A percentile compares a stretch with the other conserved stretches of the same genome.
Conservation (phyloP, 2,797 vertebrate species). For the Oophaga sylvatica region DNA sequence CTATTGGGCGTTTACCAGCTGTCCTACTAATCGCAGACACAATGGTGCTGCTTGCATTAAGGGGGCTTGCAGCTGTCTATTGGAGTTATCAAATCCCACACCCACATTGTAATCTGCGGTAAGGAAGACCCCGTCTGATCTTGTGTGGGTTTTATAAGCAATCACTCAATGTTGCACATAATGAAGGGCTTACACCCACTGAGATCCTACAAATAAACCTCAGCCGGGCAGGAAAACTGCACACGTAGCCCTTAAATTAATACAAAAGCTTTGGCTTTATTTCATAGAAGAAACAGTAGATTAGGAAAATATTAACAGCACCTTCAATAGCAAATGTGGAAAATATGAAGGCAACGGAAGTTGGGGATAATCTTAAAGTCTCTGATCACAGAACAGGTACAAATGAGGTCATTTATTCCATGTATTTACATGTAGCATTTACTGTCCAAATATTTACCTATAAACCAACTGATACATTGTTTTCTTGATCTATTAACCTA, state of each 20-base stretch:
- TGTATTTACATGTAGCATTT: not conserved
- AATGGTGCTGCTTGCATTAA: slow-evolving; percentile 8
- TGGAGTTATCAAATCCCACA: slow-evolving; percentile 19
- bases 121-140: not conserved
- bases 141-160: not conserved
- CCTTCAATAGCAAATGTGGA: not conserved
- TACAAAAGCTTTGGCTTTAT: not conserved
- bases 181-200: slow-evolving; percentile 3
- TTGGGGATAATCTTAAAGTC: not conserved
- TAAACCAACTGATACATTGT: too few species aligned
- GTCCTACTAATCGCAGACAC: slow-evolving; percentile 6
- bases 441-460: too few species aligned
- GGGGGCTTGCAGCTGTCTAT: slow-evolving; percentile 37
- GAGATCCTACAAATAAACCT: not conserved
- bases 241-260: not conserved
- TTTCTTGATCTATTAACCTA: too few species aligned
- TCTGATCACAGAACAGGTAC: not conserved
- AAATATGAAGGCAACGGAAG: not conserved
- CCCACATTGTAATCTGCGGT: not conserved
- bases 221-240: not conserved
- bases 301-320: not conserved
- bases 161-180: not conserved
- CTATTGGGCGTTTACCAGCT: slow-evolving; percentile 16
- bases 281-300: not conserved
- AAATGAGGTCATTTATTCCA: not conserved